Base-by-base conservation (phyloP, 1,140 invertebrate species). In the Anoplolepis gracilipes region DNA sequence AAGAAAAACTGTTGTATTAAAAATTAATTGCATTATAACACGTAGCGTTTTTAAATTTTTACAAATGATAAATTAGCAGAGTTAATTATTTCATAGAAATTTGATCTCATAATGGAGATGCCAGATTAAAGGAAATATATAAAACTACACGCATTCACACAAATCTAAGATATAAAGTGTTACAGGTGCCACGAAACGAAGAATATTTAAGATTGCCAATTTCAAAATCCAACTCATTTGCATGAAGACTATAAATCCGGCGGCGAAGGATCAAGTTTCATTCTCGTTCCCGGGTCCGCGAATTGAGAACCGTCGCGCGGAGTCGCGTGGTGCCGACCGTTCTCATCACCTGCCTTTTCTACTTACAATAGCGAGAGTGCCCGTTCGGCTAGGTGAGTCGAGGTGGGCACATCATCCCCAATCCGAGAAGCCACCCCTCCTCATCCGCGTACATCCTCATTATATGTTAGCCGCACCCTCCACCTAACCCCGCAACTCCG, bases 281-380 rank as follows among this genome's bases (percentile, higher is more conserved):
- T 55, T 8, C 3, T 36, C 53, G 55, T 46, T 73, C 7, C 22
- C 67, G 28, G 78, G 85, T 88, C 67, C 85, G 49, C 69, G 65
- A 67, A 88, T 90, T 94, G 93, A 94, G 93, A 94, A 94, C 93
- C 93, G 55, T 91, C 86, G 89, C 57, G 76, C 77, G 85, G 91
- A 94, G 93, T 95, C 94, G 94, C 93, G 92, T 94, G 93, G 92
- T 94, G 85, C 90, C 93, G 94, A 94, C 94, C 93, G 94, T 95
- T 93, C 93, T 94, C 94, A 94, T 95, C 94, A 95, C 94, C 94
- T 95, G 94, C 94, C 93, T 91, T 90, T 88, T 84, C 88, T 86
- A 85, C 85, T 72, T 86, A 94, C 93, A 95, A 94, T 91, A 84
- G 85, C 87, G 88, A 87, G 88, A 90, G 89, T 87, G 87, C 88